phyloP scores from a whole-genome alignment of 2,113 vertebrate species.

The Pampusana beccarii region DNA sequence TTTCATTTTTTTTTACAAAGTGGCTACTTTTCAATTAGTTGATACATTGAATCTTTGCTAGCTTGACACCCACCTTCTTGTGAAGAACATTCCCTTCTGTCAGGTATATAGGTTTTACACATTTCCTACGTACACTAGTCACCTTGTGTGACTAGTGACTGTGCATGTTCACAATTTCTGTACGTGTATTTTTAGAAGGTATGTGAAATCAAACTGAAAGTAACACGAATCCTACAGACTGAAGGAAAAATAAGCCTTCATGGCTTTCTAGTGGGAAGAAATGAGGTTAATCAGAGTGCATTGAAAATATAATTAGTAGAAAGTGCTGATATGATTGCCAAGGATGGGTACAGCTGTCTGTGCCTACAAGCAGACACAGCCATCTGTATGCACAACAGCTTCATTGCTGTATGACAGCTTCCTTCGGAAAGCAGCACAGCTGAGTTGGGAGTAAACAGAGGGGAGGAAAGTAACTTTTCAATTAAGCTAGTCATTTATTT shows the following conservation, averaged over 20 bases:
- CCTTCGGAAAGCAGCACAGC: conserved; percentile 9
- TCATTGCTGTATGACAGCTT: conserved; percentile 18
- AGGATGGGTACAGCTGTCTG: conserved; percentile 12
- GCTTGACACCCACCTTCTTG: fast-evolving
- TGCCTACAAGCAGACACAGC: not conserved
- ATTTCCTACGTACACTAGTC: not conserved
- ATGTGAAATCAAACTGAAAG: not conserved
- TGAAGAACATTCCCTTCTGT: not conserved
- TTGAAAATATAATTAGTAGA: conserved; percentile 40
- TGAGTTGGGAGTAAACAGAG: conserved; percentile 3
- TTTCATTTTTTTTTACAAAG: not conserved
- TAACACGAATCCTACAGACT: not conserved
- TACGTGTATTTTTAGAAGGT: not conserved
- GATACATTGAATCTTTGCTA: not conserved
- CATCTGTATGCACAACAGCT: conserved; percentile 35
- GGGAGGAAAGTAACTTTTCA: conserved; percentile 6
- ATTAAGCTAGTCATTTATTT: conserved; percentile 35
- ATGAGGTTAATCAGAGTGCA: conserved; percentile 5
- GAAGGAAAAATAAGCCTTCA: not conserved
- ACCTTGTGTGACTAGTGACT: not conserved
- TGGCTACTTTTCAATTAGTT: not conserved
- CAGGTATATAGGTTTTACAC: fast-evolving
- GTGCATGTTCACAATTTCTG: not conserved
- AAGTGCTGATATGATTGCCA: conserved; percentile 17
- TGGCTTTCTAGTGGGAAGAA: not conserved